Conservation (phyloP, 2,797 vertebrate genomes). For the Thalassophryne amazonica region DNA sequence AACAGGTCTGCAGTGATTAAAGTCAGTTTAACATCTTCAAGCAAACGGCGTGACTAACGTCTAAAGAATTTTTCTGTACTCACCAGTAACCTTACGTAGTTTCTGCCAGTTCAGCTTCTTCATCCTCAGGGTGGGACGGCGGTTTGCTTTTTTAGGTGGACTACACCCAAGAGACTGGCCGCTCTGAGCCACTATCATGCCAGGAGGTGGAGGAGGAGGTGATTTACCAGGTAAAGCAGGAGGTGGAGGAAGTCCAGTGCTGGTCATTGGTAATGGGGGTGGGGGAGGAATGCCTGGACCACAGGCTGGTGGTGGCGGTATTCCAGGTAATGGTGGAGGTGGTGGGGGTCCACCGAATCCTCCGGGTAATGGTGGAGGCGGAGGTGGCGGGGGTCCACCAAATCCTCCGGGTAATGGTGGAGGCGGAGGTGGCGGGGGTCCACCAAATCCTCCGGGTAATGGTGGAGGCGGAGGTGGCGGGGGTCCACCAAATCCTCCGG, state of each 20-base stretch:
- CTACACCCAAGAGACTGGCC: conserved; percentile 63
- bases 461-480: conserved; percentile 46
- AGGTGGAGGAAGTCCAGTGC: conserved; percentile 60
- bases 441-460: conserved; percentile 36
- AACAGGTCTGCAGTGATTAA: too few relatives aligned
- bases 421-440: conserved; percentile 29
- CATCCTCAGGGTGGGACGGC: conserved; percentile 88
- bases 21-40: too few relatives aligned
- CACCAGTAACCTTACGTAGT: conserved; percentile 84
- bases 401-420: conserved; percentile 40
- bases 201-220: conserved; percentile 60
- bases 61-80: conserved; percentile 18
- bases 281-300: conserved; percentile 20
- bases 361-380: conserved; percentile 10
- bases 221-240: conserved; percentile 71
- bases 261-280: conserved; percentile 55
- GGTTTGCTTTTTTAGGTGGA: conserved; percentile 53
- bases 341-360: conserved; percentile 25
- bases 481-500: not conserved
- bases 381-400: conserved; percentile 12
- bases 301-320: conserved; percentile 39
- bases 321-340: conserved; percentile 46
- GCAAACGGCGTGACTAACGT: too few relatives aligned
- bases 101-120: conserved; percentile 99
- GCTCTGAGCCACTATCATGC: conserved; percentile 73